A percentile compares a stretch with the other conserved stretches of the same genome.
These are phyloP conservation scores for Nebria ingens DNA, from an alignment of 1,140 invertebrate species.

Conservation along the genomic window DNA sequence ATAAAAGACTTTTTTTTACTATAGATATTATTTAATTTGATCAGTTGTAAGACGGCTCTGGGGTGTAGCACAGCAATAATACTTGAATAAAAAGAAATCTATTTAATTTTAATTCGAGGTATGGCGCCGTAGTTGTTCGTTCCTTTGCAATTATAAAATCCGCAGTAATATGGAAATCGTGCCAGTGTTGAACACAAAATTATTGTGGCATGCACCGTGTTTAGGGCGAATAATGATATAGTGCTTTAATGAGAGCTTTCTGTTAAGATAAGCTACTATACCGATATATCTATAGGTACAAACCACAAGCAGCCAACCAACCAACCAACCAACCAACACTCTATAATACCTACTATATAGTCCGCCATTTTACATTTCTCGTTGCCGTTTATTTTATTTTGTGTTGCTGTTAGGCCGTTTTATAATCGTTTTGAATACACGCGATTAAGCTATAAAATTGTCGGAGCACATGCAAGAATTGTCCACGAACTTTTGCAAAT, in stretches of 20 bases:
- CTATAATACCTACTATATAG: too few relatives aligned
- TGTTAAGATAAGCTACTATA: not conserved
- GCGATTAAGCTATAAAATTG: conserved; percentile 9
- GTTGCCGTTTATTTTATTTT: not conserved
- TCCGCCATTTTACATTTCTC: conserved; percentile 7
- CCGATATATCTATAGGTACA: not conserved
- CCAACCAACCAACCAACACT: too few relatives aligned
- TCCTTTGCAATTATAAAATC: conserved; percentile 3
- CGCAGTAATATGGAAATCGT: conserved; percentile 9
- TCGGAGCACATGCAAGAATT: not conserved
- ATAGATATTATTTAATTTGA: too few relatives aligned
- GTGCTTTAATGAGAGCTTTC: not conserved
- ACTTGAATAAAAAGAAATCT: not conserved
- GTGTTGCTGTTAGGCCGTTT: not conserved
- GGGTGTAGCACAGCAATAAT: too few relatives aligned
- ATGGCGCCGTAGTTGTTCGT: conserved; percentile 3
- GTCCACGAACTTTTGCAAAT: conserved; percentile 1
- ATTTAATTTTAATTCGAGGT: conserved; percentile 6
- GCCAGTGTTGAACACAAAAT: not conserved
- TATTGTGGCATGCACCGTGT: conserved; percentile 3
- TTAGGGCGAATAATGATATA: conserved; percentile 3
- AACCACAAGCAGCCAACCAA: too few relatives aligned
- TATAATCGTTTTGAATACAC: conserved; percentile 3
- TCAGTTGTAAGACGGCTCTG: too few relatives aligned
- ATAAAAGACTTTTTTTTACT: too few relatives aligned